These are phyloP conservation scores for Barnardius zonarius DNA, from an alignment of 2,113 vertebrate species.

Conservation along the genomic window DNA sequence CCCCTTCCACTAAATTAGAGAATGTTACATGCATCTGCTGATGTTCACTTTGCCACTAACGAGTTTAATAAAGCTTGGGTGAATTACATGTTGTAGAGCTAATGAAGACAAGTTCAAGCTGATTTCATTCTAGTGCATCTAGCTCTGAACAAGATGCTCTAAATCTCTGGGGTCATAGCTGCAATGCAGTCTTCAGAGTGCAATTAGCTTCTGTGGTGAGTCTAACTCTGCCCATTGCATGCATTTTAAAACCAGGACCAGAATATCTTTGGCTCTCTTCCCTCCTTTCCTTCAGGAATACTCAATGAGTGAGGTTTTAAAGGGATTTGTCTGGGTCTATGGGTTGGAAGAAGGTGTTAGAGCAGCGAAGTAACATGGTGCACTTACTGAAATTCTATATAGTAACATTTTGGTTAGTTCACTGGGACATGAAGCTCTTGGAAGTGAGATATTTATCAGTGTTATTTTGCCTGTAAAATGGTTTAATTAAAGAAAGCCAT, in stretches of 20 bases:
- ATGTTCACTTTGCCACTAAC: background rate
- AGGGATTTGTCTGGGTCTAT: background rate
- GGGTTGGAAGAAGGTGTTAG: accelerated
- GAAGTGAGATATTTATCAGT: background rate
- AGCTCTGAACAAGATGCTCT: background rate
- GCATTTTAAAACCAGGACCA: background rate
- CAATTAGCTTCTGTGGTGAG: accelerated
- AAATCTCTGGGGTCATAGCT: background rate
- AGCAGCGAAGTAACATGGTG: background rate
- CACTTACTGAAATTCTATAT: background rate
- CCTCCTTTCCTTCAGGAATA: background rate
- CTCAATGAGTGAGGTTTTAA: accelerated
- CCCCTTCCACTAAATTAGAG: background rate
- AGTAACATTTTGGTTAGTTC: background rate
- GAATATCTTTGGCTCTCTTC: background rate
- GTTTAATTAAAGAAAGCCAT: background rate
- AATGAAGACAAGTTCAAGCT: background rate
- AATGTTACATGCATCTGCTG: background rate
- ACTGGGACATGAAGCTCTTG: background rate
- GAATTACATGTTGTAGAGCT: background rate
- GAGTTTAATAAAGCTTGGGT: background rate
- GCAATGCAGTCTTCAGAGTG: background rate
- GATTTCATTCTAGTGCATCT: background rate
- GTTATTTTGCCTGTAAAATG: background rate
- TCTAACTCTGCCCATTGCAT: background rate